Base-by-base conservation (phyloP, 2,113 vertebrate species). In the Nesogale talazaci region DNA sequence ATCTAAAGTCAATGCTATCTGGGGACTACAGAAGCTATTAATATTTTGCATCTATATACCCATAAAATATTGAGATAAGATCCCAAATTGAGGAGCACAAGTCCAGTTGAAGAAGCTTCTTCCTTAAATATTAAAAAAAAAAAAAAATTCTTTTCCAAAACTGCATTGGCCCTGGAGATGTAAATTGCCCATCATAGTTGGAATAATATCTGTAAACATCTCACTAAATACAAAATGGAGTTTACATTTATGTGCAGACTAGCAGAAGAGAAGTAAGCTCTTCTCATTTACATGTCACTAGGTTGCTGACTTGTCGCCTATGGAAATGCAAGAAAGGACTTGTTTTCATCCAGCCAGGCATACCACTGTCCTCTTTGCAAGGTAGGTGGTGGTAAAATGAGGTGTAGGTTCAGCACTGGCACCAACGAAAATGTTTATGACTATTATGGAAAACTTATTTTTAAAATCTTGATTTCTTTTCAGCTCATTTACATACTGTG, bases 391-490 rank as follows among this genome's bases (percentile, higher is more conserved):
- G 91, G 94, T 97, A 97, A 94, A 89, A 70, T 96, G 74, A 36
- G 95, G 89, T 97, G 96, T 97, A 97, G 96, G 95, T 96, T 95
- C 96, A 95, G 95, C 17, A 92, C 95, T 97, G 94, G 96, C 94
- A 90, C 96, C 97, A 97, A 95, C 3, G 65, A 95, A 97, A 96
- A 96, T 96, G 96, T 96, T 98, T 97, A 97, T 96, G 97, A 95
- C 96, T 98, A 96, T 97, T 92, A 96, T 92, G 96, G 97, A 96
- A 98, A 91, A 14, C 96, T 93, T 97, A 97, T 95, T 98, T 52
- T 97, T 94, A 93, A 92, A 96, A 96, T 96, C 97, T 97, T 98
- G 97, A 97, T 98, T 97, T 96, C 95, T 87, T 69, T 86, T 95
- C 91, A 88, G 38, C 70, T n/a, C 96, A 96, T 97, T 98, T 97